phyloP scores from a whole-genome alignment of 2,797 vertebrate species.

The Halcyon badia region DNA sequence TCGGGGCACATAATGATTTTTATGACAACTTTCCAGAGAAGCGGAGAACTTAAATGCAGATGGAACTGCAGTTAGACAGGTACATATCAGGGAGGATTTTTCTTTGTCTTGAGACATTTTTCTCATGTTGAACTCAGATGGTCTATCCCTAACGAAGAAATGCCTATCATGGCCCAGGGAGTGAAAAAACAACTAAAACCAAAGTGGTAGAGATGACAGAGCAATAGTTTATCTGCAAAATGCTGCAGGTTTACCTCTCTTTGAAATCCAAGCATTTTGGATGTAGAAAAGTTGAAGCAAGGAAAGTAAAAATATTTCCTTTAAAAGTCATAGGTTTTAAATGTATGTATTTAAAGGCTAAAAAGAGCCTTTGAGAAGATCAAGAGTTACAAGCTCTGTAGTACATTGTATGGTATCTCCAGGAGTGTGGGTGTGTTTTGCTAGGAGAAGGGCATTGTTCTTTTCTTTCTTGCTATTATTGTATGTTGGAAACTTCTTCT shows the following conservation, averaged over 20 bases:
- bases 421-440: neutral
- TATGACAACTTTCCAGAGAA: constrained; percentile 78
- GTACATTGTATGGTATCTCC: rapidly evolving
- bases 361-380: neutral
- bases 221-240: constrained; percentile 11
- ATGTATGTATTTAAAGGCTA: neutral
- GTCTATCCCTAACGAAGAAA: constrained; percentile 44
- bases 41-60: constrained; percentile 48
- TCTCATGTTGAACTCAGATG: constrained; percentile 6
- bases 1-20: constrained; percentile 79
- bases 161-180: neutral
- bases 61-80: constrained; percentile 32
- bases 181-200: neutral
- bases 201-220: neutral
- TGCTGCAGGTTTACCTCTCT: neutral
- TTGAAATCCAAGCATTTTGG: neutral
- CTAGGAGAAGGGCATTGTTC: neutral
- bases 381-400: neutral
- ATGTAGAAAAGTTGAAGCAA: neutral
- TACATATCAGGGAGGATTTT: constrained; percentile 30
- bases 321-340: neutral
- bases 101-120: constrained; percentile 35
- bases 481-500: neutral
- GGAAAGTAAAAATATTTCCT: neutral
- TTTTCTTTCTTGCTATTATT: neutral